Percentiles rank a stretch among this genome's conserved stretches.
Conservation (phyloP, 2,113 vertebrate genomes). For the Puntigrus tetrazona region DNA sequence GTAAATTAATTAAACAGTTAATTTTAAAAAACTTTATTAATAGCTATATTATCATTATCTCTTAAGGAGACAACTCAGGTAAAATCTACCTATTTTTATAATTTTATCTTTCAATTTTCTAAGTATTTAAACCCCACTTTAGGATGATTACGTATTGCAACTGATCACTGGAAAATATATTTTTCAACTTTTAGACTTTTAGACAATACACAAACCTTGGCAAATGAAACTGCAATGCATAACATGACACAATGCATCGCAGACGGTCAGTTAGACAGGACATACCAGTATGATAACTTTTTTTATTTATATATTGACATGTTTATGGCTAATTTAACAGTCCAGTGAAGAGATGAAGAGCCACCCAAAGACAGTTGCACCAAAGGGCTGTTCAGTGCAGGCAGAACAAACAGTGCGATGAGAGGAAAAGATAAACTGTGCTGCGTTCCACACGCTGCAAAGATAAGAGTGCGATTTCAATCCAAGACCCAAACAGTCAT, state of each 20-base stretch:
- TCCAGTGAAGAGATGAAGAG: constrained; percentile 18
- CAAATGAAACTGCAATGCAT: background rate
- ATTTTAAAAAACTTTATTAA: no score
- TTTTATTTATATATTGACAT: background rate
- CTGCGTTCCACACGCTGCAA: constrained; percentile 33
- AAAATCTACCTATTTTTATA: background rate
- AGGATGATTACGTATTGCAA: background rate
- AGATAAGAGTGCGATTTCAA: constrained; percentile 58
- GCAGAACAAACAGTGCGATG: constrained; percentile 55
- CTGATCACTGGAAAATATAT: no score
- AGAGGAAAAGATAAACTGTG: constrained; percentile 63
- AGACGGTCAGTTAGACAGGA: background rate
- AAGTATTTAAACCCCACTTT: background rate
- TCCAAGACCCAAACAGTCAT: constrained; percentile 48
- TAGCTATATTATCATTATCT: no score
- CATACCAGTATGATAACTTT: background rate
- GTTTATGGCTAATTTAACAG: background rate
- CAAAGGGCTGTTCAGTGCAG: constrained; percentile 28
- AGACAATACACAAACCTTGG: background rate
- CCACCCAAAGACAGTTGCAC: background rate
- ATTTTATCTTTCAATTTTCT: background rate
- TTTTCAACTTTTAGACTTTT: no score
- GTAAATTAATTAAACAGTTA: no score
- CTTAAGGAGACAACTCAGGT: background rate
- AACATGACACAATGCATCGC: background rate